These are phyloP conservation scores for Zaprionus camerounensis DNA, from an alignment of 1,140 invertebrate genomes.

Conservation along the genomic window DNA sequence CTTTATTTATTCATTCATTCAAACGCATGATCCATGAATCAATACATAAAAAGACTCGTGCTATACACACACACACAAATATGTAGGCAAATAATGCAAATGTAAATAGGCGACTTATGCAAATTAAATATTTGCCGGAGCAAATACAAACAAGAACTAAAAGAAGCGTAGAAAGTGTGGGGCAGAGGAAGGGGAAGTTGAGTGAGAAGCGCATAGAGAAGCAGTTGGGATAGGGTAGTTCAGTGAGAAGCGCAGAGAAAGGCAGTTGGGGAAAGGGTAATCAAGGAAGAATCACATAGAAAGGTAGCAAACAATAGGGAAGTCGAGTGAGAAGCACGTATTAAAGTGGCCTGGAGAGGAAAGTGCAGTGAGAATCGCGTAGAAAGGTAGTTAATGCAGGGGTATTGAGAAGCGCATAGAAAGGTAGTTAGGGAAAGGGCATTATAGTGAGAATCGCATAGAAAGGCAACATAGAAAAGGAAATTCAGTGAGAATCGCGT, in stretches of 20 bases:
- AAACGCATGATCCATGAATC: conserved; percentile 53
- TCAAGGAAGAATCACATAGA: no score
- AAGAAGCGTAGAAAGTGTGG: conserved; percentile 24
- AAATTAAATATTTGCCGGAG: conserved; percentile 78
- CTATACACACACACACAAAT: conserved; percentile 11
- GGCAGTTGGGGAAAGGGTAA: no score
- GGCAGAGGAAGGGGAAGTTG: background rate
- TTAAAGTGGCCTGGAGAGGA: no score
- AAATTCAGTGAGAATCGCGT: no score
- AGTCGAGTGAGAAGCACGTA: no score
- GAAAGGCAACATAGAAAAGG: background rate
- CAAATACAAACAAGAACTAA: conserved; percentile 57
- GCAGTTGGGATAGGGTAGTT: no score
- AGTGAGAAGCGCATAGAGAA: background rate
- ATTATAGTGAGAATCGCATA: background rate
- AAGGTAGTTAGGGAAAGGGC: no score
- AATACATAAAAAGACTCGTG: conserved; percentile 45
- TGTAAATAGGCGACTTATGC: conserved; percentile 74
- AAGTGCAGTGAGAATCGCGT: no score
- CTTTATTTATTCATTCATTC: conserved; percentile 40
- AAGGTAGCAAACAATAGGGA: no score
- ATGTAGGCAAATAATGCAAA: conserved; percentile 65
- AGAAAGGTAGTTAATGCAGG: no score
- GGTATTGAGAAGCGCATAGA: no score
- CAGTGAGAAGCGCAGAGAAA: background rate